These are phyloP conservation scores for Diceros bicornis DNA, from an alignment of 2,797 vertebrate genomes.

Conservation along the genomic window DNA sequence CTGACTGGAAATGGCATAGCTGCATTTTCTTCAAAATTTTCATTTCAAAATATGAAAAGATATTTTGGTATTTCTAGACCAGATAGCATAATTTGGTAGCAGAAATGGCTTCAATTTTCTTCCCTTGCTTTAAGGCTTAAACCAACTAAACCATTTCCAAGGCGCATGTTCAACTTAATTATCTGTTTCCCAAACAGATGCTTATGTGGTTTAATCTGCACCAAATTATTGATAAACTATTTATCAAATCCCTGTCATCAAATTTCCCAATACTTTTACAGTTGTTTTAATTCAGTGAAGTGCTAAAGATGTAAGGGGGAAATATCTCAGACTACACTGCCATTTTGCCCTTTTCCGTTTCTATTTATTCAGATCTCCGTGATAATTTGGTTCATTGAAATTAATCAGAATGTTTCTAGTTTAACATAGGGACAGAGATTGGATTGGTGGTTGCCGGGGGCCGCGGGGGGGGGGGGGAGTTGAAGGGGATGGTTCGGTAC, in stretches of 20 bases:
- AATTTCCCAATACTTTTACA: background rate
- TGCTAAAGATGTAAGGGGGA: background rate
- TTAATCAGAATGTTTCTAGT: background rate
- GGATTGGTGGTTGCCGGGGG: no score
- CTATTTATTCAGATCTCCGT: background rate
- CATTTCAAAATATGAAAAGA: constrained; percentile 65
- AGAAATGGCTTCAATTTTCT: constrained; percentile 60
- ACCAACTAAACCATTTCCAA: constrained; percentile 59
- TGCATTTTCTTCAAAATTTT: constrained; percentile 61
- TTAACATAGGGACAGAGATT: no score
- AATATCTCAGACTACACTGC: background rate
- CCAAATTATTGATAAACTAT: constrained; percentile 57
- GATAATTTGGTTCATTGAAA: background rate
- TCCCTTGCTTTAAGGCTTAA: constrained; percentile 58
- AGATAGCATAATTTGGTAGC: constrained; percentile 60
- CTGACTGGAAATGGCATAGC: background rate
- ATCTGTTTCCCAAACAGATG: constrained; percentile 24
- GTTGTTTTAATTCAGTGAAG: constrained; percentile 15
- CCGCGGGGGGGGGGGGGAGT: no score
- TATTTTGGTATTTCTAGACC: constrained; percentile 53
- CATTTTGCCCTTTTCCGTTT: background rate
- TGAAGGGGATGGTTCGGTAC: no score
- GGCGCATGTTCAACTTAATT: constrained; percentile 18
- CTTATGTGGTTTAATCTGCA: constrained; percentile 6
- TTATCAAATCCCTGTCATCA: constrained; percentile 15